Evolutionary conservation across 2,888 invertebrate genomes (phyloP), one percentile per base, ranked within the genome.

Genomic region (Cecidostiba fungosa): DNA sequence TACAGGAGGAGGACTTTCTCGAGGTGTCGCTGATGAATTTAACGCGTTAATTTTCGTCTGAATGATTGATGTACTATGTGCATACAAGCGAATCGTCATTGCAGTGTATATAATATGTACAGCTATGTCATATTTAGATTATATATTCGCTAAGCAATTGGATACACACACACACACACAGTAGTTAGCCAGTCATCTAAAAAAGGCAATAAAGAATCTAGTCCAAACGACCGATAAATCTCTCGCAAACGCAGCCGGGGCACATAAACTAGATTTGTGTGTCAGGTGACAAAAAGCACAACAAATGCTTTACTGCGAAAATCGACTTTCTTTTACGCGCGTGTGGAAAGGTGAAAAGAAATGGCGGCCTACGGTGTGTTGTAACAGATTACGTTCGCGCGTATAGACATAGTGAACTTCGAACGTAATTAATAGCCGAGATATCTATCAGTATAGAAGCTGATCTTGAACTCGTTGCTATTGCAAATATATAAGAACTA

Each of bases 321-420:
- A 72, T 39, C 70, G 32, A 26, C 66, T 62, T 62, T 77, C 62
- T 62, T 59, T 26, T 77, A 19, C 26, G 66, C 39, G 62, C 16
- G 6, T 19, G 26, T 14, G 39, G 14, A 19, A 12, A 14, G 72
- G 19, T 39, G 43, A 70, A 39, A 59, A 77, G 70, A 77, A 78
- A 26, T 29, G 73, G 32, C 50, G 73, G 50, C 16, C 29, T 62
- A 14, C 5, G 54, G 16, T 10, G 73, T 54, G 29, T 43, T 36
- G 50, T 23, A 76, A 76, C 36, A 23, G 50, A 82, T 72, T 80
- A 23, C 43, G 73, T 23, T 62, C 73, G 59, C 73, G 29, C 29
- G 12, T 19, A 59, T n/a, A 29, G 39, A 62, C 36, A n/a, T 43
- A n/a, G 32, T 39, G 59, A 74, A 47, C 43, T 23, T 74, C 19